These are phyloP conservation scores for Rhombomys opimus DNA, from an alignment of 2,113 vertebrate species.

Conservation along the genomic window DNA sequence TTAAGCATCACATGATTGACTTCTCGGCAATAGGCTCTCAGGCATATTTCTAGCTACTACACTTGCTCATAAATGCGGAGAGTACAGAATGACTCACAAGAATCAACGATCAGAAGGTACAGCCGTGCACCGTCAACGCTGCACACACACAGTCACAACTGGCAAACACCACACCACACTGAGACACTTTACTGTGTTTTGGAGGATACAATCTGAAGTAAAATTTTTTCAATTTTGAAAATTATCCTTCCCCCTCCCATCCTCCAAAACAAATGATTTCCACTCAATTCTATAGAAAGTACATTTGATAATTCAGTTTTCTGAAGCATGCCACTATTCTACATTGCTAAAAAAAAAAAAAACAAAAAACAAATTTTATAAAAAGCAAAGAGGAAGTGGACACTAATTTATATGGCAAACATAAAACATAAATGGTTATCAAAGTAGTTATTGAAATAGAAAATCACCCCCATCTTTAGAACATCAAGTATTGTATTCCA, in stretches of 20 bases:
- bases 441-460: constrained; percentile 17
- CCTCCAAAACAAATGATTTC: not conserved
- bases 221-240: too few relatives aligned
- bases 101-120: not conserved
- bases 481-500: constrained; percentile 11
- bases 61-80: not conserved
- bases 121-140: not conserved
- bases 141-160: not conserved
- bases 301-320: not conserved
- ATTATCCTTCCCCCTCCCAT: not conserved
- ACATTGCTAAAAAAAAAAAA: too few relatives aligned
- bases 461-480: constrained; percentile 31
- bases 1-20: not conserved
- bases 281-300: constrained; percentile 3
- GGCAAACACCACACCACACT: not conserved
- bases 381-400: not conserved
- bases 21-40: not conserved
- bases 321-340: not conserved
- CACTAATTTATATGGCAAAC: constrained; percentile 17
- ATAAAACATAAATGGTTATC: not conserved
- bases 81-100: not conserved
- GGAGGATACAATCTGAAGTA: not conserved
- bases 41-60: not conserved
- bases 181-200: not conserved
- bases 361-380: not conserved